phyloP scores from a whole-genome alignment of 1,140 invertebrate genomes.

The Zelostemma sp. region DNA sequence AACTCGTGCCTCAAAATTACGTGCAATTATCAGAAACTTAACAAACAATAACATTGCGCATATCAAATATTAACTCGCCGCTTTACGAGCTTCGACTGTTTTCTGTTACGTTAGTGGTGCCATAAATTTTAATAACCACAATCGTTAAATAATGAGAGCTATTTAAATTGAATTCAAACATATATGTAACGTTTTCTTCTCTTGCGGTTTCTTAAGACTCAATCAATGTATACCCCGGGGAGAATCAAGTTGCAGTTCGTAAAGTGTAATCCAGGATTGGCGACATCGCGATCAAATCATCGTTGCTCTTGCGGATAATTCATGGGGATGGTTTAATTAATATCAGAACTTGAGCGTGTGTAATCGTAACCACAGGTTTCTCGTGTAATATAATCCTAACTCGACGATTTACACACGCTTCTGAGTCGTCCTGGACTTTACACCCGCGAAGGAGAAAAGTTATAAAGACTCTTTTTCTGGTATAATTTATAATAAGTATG shows the following conservation, averaged over 20 bases:
- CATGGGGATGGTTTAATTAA: slow-evolving; percentile 53
- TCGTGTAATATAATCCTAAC: slow-evolving; percentile 47
- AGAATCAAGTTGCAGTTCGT: background rate
- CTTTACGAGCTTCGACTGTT: background rate
- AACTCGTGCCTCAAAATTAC: slow-evolving; percentile 4
- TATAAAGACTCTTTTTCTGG: too few relatives aligned
- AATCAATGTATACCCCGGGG: background rate
- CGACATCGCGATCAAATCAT: background rate
- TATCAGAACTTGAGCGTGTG: slow-evolving; percentile 34
- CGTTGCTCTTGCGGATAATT: slow-evolving; percentile 34
- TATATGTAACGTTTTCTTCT: background rate
- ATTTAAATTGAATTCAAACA: background rate
- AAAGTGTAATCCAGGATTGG: background rate
- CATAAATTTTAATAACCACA: slow-evolving; percentile 1
- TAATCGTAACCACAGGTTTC: slow-evolving; percentile 47
- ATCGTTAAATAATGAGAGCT: background rate
- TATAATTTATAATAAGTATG: too few relatives aligned
- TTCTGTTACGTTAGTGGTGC: background rate
- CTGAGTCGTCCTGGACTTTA: too few relatives aligned
- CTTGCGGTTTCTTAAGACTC: background rate
- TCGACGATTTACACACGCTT: too few relatives aligned
- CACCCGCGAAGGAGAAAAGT: too few relatives aligned
- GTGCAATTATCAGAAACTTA: background rate
- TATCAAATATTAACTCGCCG: background rate
- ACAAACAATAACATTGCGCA: background rate